phyloP scores from a whole-genome alignment of 2,113 vertebrate genomes.

The Marmota monax region DNA sequence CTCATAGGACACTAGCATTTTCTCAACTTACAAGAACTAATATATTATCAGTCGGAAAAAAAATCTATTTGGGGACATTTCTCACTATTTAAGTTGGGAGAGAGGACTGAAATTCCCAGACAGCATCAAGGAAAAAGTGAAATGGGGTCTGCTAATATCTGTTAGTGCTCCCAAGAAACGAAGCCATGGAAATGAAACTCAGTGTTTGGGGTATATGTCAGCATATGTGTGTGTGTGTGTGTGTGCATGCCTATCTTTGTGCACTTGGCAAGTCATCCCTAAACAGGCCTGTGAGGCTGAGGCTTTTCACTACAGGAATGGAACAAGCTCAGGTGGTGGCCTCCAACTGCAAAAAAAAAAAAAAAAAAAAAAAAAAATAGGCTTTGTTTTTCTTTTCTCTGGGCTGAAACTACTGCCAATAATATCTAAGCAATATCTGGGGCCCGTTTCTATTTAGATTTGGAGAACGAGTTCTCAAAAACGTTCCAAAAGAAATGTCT shows the following conservation, averaged over 20 bases:
- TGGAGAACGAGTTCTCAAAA: slow-evolving; percentile 6
- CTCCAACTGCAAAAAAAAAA: slow-evolving; percentile 29
- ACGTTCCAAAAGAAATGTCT: slow-evolving; percentile 25
- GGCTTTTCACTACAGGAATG: neutral
- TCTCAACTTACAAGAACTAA: slow-evolving; percentile 19
- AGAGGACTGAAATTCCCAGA: neutral
- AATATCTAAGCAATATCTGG: slow-evolving; percentile 49
- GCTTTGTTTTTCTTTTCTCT: slow-evolving; percentile 37
- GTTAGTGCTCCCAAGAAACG: neutral
- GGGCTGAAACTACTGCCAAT: neutral
- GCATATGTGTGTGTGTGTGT: neutral
- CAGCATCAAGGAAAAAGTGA: neutral
- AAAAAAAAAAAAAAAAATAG: too few species aligned
- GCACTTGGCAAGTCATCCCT: neutral
- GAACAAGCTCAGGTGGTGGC: neutral
- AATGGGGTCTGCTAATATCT: neutral
- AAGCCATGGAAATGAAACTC: neutral
- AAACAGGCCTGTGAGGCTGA: neutral
- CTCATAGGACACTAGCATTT: neutral
- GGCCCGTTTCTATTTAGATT: slow-evolving; percentile 30
- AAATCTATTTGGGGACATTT: neutral
- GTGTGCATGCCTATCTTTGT: neutral
- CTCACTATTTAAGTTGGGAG: neutral
- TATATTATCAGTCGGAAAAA: slow-evolving; percentile 39
- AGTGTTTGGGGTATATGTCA: neutral